Conservation (phyloP, 2,113 vertebrate genomes). For the Ictidomys tridecemlineatus region DNA sequence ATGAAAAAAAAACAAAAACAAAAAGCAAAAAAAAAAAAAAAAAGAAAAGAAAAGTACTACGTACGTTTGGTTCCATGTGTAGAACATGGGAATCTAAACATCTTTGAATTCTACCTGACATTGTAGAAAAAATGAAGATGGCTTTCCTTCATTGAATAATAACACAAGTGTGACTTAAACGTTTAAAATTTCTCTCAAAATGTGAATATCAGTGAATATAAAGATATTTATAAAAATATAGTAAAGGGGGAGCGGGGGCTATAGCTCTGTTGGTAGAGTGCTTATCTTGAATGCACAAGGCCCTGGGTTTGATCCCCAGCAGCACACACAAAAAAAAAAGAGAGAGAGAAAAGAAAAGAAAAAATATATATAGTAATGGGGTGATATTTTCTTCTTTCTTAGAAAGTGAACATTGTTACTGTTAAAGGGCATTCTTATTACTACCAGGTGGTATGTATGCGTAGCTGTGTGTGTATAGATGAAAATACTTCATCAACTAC, state of each 20-base stretch:
- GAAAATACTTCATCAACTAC: background rate
- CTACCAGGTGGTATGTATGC: background rate
- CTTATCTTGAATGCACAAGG: too few relatives aligned
- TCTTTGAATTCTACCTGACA: slow-evolving; percentile 63
- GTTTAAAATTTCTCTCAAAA: slow-evolving; percentile 58
- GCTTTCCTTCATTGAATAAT: slow-evolving; percentile 52
- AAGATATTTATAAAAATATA: slow-evolving; percentile 64
- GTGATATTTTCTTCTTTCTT: slow-evolving; percentile 36
- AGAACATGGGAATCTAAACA: slow-evolving; percentile 59
- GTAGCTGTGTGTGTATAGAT: background rate
- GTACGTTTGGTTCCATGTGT: background rate
- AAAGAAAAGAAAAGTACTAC: slow-evolving; percentile 55
- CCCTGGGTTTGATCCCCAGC: too few relatives aligned
- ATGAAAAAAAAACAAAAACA: too few relatives aligned
- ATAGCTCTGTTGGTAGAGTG: too few relatives aligned
- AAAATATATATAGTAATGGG: slow-evolving; percentile 45
- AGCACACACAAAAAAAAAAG: too few relatives aligned
- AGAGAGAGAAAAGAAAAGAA: too few relatives aligned
- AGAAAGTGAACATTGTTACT: background rate
- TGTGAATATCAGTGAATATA: slow-evolving; percentile 63
- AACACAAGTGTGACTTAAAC: slow-evolving; percentile 23
- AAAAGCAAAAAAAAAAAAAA: too few relatives aligned
- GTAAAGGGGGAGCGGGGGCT: too few relatives aligned
- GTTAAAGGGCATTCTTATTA: slow-evolving; percentile 52
- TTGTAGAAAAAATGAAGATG: slow-evolving; percentile 32